These are phyloP conservation scores for Ferdinandea cuprea DNA, from an alignment of 2,888 invertebrate species.

Conservation along the genomic window DNA sequence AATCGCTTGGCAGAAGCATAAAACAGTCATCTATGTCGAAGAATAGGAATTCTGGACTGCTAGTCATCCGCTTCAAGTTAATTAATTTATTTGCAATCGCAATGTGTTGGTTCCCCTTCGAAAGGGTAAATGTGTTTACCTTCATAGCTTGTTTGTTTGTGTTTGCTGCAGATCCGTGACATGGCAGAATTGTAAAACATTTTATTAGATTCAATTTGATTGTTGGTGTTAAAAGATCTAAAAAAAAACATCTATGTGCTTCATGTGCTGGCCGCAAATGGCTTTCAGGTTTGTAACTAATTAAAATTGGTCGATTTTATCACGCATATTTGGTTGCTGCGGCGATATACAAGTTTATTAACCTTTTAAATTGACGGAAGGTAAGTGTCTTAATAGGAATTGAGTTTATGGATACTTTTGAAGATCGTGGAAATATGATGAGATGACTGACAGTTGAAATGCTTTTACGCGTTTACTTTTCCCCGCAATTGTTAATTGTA, in stretches of 20 bases:
- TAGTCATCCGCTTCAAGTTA: slow-evolving; percentile 54
- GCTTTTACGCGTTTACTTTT: no score
- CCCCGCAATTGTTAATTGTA: no score
- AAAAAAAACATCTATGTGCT: background rate
- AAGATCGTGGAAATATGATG: no score
- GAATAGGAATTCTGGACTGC: slow-evolving; percentile 20
- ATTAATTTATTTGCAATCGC: slow-evolving; percentile 49
- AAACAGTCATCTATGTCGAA: background rate
- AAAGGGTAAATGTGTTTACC: background rate
- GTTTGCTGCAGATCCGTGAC: slow-evolving; percentile 20
- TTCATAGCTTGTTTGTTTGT: background rate
- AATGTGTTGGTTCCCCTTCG: slow-evolving; percentile 12
- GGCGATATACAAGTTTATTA: background rate
- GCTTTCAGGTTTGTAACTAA: slow-evolving; percentile 6
- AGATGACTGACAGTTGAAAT: no score
- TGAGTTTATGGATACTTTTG: no score
- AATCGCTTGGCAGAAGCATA: slow-evolving; percentile 12
- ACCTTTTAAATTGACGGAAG: slow-evolving; percentile 8
- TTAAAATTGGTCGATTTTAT: background rate
- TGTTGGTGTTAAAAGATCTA: slow-evolving; percentile 34
- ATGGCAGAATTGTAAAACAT: slow-evolving; percentile 27
- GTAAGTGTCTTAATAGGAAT: no score
- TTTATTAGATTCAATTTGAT: slow-evolving; percentile 49
- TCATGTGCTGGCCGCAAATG: background rate
- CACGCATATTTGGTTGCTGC: background rate